Base-by-base conservation (phyloP, 1,140 invertebrate species). In the Rhynchophorus ferrugineus region DNA sequence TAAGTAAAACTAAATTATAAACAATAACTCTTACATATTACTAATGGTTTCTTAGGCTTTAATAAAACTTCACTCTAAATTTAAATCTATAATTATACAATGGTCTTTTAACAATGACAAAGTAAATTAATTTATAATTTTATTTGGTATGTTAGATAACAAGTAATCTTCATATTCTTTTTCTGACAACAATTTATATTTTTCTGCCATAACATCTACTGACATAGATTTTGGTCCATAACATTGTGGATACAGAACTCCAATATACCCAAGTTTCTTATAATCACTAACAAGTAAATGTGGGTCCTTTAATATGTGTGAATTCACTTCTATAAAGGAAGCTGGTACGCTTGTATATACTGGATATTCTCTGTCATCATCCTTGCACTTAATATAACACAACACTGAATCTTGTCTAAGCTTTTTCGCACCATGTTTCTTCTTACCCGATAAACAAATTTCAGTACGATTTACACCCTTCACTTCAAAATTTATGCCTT, bases 191-290 rank as follows among this genome's bases (percentile, higher is more conserved):
- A 54, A 36, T 2, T 45, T 33, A 17, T 35, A 24, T 18, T 48
- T 35, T 33, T 11, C 9, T 38, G 44, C 22, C 21, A 46, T 44
- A 29, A 29, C 44, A 6, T 52, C 44, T 33, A 47, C 45, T 3
- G 44, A 14, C 22, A 13, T 42, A 29, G 11, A 18, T 17, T 38
- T 37, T 3, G 44, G 44, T 33, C 51, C 44, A 16, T 20, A 47
- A 11, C 44, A 19, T 41, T 49, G 14, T 19, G 47, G 53, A 44
- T 49, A 42, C 3, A 55, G 44, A 2, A 55, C 53, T 44, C 36
- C 53, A 44, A 55, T 55, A 22, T 44, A 55, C 16, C 53, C 53
- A 3, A 55, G 34, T 49, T 37, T 29, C 19, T 49, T 43, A 44
- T 49, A 55, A 35, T 36, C 29, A n/a, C 24, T 36, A 2, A 49